phyloP scores from a whole-genome alignment of 2,888 invertebrate genomes.

The Dynastes grantii region DNA sequence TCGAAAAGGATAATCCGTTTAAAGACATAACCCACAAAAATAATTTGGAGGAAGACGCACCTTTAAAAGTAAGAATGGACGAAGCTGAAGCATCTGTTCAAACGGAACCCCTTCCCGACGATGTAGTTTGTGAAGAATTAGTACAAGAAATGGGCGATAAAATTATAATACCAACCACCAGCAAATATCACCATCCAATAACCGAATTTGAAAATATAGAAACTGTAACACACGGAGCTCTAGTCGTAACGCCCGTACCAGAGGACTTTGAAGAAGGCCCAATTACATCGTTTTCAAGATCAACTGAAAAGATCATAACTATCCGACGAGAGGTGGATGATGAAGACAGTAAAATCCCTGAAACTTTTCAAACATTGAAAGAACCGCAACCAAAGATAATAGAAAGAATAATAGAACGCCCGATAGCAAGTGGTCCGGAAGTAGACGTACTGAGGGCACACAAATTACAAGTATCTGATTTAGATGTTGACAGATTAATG shows the following conservation, averaged over 20 bases:
- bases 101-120: constrained; percentile 88
- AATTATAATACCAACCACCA: constrained; percentile 63
- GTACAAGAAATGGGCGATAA: constrained; percentile 67
- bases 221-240: constrained; percentile 77
- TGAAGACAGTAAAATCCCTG: constrained; percentile 65
- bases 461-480: constrained; percentile 80
- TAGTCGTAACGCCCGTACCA: constrained; percentile 74
- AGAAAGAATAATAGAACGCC: constrained; percentile 61
- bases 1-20: constrained; percentile 55
- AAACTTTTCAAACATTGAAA: constrained; percentile 63
- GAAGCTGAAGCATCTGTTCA: constrained; percentile 88
- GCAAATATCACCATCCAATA: constrained; percentile 75
- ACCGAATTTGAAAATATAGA: constrained; percentile 75
- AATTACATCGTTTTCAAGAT: constrained; percentile 54
- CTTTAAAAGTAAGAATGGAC: constrained; percentile 62
- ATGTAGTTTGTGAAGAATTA: constrained; percentile 79
- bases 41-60: constrained; percentile 55
- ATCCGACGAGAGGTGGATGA: constrained; percentile 60
- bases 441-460: constrained; percentile 73
- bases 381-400: constrained; percentile 59
- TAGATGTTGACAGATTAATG: constrained; percentile 85
- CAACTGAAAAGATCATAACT: constrained; percentile 63
- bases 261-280: constrained; percentile 56
- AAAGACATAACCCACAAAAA: constrained; percentile 66
- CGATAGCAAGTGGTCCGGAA: constrained; percentile 59